Evolutionary conservation across 2,113 vertebrate genomes (phyloP), one percentile per base, ranked within the genome.

Genomic region (Syngnathus typhle): DNA sequence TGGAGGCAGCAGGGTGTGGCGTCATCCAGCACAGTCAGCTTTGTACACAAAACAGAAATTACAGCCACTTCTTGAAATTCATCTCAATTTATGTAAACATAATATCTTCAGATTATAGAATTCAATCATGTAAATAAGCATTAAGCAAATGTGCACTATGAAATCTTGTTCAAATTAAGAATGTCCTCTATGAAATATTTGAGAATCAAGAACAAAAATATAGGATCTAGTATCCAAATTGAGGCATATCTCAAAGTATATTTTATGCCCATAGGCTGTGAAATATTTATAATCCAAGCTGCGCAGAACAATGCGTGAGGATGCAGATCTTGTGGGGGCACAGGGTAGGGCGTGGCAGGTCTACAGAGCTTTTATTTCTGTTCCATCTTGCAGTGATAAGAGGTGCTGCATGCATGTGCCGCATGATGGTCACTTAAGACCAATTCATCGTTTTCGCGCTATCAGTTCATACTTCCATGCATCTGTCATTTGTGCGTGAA

Each of bases 1-100:
- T 74, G 63, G 73, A 77, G 73, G 73, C 74, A 80, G 68, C 75
- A 84, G 85, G 84, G 87, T 83, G 85, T 87, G 85, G 84, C 71
- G 59, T 74, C 65, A 66, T 69, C 78, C 64, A 63, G 64, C 73
- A 77, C 70, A 70, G 13, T 49, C 56, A 39, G 83, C 56, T 76
- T 60, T 78, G 68, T 44, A 18, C 32, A 41, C 68, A 38, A 62
- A 62, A 62, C 41, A 44, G 23, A 27, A 21, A 13, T 4, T 3
- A 23, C 60, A 16, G 21, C 13, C 12, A 58, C 27, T 36, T 58
- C 13, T 58, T 36, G 3, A 16, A 52, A 52, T 21, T 52, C 49
- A 52, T 21, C 49, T 3, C 49, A 52, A 58, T 58, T 15, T 58
- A 36, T 56, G 27, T 13, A 54, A 23, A 2, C n/a, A 54, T 56